phyloP scores from a whole-genome alignment of 2,888 invertebrate species.

The Oxytorus armatus region DNA sequence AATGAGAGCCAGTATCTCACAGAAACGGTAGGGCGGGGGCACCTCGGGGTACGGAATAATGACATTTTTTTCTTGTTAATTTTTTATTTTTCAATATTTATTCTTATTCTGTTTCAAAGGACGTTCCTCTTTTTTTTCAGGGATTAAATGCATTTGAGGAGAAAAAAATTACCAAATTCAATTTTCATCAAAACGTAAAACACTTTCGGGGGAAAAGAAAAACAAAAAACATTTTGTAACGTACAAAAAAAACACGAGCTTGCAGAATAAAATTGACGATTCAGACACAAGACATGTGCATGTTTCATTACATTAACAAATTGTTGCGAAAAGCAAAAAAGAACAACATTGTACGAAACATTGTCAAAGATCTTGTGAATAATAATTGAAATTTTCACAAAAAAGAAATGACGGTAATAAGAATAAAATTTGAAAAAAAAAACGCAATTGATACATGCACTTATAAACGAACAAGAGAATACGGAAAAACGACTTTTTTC shows the following conservation, averaged over 20 bases:
- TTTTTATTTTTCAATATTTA: conserved; percentile 31
- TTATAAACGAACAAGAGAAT: neutral
- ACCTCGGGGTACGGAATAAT: conserved; percentile 79
- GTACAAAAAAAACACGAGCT: conserved; percentile 1
- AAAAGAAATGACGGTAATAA: neutral
- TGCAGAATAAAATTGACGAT: conserved; percentile 22
- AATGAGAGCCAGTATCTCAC: conserved; percentile 84
- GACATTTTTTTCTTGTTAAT: too few relatives aligned
- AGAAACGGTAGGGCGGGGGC: conserved; percentile 83
- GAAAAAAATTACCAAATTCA: too few relatives aligned
- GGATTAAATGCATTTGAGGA: conserved; percentile 23
- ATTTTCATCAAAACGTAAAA: too few relatives aligned
- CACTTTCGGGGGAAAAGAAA: conserved; percentile 20
- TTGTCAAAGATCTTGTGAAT: conserved; percentile 3
- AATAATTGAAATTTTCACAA: too few relatives aligned
- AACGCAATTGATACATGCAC: neutral
- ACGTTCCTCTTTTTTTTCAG: conserved; percentile 16
- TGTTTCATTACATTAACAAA: conserved; percentile 23
- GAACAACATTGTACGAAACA: neutral
- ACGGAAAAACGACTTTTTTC: too few relatives aligned
- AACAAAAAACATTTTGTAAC: neutral
- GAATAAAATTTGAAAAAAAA: neutral
- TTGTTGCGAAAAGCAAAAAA: conserved; percentile 1
- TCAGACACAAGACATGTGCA: conserved; percentile 26
- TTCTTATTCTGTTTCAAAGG: conserved; percentile 17